A percentile compares a stretch with the other conserved stretches of the same genome.
Conservation (phyloP, 1,140 invertebrate species). For the Papilio aristodemus region DNA sequence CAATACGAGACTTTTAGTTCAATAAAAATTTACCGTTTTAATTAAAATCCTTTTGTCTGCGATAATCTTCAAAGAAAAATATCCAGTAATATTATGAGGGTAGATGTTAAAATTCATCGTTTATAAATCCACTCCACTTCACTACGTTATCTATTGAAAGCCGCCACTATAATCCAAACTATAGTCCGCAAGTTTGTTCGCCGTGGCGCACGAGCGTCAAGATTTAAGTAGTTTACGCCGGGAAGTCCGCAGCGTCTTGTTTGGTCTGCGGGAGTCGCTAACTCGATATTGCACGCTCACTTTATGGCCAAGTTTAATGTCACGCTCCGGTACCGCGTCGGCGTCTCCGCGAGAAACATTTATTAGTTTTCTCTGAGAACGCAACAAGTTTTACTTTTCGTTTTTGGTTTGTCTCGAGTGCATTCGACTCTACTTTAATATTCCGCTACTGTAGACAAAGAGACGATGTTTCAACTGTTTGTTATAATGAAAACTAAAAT, state of each 20-base stretch:
- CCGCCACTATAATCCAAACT: slow-evolving; percentile 34
- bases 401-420: slow-evolving; percentile 44
- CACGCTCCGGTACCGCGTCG: slow-evolving; percentile 44
- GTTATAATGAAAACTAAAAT: slow-evolving; percentile 18
- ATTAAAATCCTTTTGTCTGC: too few relatives aligned
- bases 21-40: too few relatives aligned
- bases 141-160: slow-evolving; percentile 40
- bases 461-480: slow-evolving; percentile 21
- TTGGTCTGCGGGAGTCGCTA: slow-evolving; percentile 56
- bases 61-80: background rate
- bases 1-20: too few relatives aligned
- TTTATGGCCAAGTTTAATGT: slow-evolving; percentile 68
- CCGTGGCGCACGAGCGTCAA: slow-evolving; percentile 50
- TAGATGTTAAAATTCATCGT: background rate
- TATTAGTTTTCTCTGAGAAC: slow-evolving; percentile 48
- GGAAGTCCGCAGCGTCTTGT: slow-evolving; percentile 56
- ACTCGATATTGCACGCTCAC: slow-evolving; percentile 70
- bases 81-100: background rate
- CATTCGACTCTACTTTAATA: slow-evolving; percentile 13
- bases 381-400: slow-evolving; percentile 60
- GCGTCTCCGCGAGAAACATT: slow-evolving; percentile 54
- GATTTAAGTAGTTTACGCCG: slow-evolving; percentile 73
- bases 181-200: slow-evolving; percentile 44
- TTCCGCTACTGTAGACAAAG: slow-evolving; percentile 17
- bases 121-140: slow-evolving; percentile 34